Evolutionary conservation across 2,797 vertebrate species (phyloP), one percentile per base, ranked within the genome.

Genomic region (Chelon labrosus): DNA sequence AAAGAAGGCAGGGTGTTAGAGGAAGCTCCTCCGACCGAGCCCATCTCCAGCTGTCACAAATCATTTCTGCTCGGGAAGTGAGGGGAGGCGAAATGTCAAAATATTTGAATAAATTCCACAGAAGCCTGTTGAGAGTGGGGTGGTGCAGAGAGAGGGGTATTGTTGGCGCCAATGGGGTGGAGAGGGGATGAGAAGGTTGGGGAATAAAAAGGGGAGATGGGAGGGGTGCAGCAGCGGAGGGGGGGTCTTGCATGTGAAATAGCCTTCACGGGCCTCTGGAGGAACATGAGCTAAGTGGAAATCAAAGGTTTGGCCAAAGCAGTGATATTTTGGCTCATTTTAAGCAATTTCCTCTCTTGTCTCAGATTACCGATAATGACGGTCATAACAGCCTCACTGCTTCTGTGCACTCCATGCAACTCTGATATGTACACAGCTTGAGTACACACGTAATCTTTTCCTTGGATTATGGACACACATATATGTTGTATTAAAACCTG

Each of bases 71-170:
- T 97, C 96, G 95, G 96, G 96, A 97, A 97, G 97, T 97, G 97
- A 97, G 96, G 97, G 96, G 96, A 97, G 96, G 95, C 95, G 95
- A 97, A 97, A 97, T 98, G 97, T 98, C 97, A 98, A 98, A 98
- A 98, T 97, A 97, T 97, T 97, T 97, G 97, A 98, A 97, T 98
- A 97, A 95, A 96, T 97, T 98, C 96, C 94, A 95, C 95, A 95
- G 95, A 96, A 92, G 89, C 85, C 88, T 92, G 89, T 91, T 90
- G 89, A 92, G 91, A 90, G 85, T 47, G 62, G 84, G 80, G 83
- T 31, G 80, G 86, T 67, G 87, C 42, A 52, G 85, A 53, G 83
- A 84, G 86, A 80, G 84, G 84, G 88, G 86, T 77, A 91, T 92
- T 92, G 91, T 92, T 91, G 88, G 84, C 73, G 76, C 82, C 85